Evolutionary conservation across 2,888 invertebrate species (phyloP), one percentile per base, ranked within the genome.

Genomic region (Cerceris rybyensis): DNA sequence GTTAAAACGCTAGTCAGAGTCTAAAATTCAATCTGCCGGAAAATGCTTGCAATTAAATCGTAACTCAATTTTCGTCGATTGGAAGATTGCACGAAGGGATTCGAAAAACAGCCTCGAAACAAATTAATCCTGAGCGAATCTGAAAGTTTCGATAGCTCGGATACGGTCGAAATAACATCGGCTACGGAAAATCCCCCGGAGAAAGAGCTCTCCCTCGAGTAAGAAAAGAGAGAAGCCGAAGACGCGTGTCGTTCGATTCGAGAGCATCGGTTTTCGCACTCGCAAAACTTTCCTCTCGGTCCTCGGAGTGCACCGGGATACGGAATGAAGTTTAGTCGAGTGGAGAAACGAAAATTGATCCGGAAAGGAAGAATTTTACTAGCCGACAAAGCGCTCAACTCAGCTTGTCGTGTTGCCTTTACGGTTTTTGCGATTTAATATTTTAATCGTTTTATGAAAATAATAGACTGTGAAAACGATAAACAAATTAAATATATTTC

Each of bases 131-230:
- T 17, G n/a, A 9, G 4, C 57, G 6, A 49, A 46, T 39, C 52
- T 42, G 14, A 50, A 39, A 71, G 11, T 71, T 65, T 52, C 39
- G 50, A 39, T 59, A 50, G 65, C 67, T 43, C n/a, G 66, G 46
- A 54, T 64, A 59, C 46, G 46, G n/a, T 54, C 54, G 55, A 46
- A 60, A 66, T 60, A 72, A 66, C 46, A 66, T 72, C 66, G 46
- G 54, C 60, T 49, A 43, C 55, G 28, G 46, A 42, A 72, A 59
- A 54, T 66, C 46, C 58, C 58, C 43, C 17, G 7, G 16, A 6
- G 41, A 42, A 58, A 65, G 41, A 65, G 39, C 11, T 59, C 55
- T 60, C 28, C 46, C 59, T 13, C 46, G 58, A 17, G 66, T 11
- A 16, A 9, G 46, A 17, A 9, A 16, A 55, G 71, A 6, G 54